Base-by-base conservation (phyloP, 2,113 vertebrate genomes). In the Australoheros scitulus region DNA sequence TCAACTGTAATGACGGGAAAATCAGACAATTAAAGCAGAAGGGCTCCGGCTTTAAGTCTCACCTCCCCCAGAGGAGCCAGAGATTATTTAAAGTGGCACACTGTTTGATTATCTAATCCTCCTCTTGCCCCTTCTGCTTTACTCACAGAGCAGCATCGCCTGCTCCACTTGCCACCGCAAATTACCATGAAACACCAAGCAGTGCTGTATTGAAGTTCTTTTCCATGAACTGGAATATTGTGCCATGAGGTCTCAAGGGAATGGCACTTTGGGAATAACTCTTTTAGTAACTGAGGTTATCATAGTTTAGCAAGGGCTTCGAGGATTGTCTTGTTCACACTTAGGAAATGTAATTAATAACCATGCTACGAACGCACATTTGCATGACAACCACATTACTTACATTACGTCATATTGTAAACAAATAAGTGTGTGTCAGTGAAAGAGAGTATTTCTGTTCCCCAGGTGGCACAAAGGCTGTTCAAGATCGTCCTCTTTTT, bases 1-100 rank as follows among this genome's bases (percentile, higher is more conserved):
- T 97, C 93, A 93, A 94, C 94, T 91, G 90, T 96, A 96, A 96
- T 95, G 95, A 95, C 93, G 89, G 92, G 94, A 92, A 93, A 95
- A 94, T 93, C 90, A 96, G 94, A 93, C 94, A 95, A 94, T 96
- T 96, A 96, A 95, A 96, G 91, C 94, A 94, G 94, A 92, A 89
- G 93, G 90, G 91, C 88, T 92, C 86, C 87, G 65, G 94, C 93
- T 94, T 91, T 90, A 94, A 95, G 91, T 95, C 93, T 92, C 93
- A 94, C 70, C 64, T 87, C 92, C 92, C 94, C 94, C 94, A 91
- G 94, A 95, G 87, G 83, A 89, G 90, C 86, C 93, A 91, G 92
- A 94, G 93, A 94, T 94, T 93, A 94, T 95, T 95, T 94, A 95
- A 95, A 94, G 94, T 94, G 93, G 93, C 93, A 92, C 90, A 92